Conservation (phyloP, 1,140 invertebrate species). For the Thrips palmi region DNA sequence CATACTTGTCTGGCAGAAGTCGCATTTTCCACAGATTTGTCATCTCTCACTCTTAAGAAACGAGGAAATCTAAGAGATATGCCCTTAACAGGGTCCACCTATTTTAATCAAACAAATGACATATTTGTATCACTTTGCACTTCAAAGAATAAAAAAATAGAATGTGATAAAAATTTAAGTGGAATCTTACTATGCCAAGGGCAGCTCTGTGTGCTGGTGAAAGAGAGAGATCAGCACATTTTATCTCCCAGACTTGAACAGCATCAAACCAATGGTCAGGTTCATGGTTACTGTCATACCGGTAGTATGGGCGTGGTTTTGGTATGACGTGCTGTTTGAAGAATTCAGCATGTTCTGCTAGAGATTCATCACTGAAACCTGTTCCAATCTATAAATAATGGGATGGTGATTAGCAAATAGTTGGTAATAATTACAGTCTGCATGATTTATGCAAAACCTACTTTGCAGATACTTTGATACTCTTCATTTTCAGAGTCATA, state of each 20-base stretch:
- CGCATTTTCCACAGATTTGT: constrained; percentile 85
- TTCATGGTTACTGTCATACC: constrained; percentile 50
- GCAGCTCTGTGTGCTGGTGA: constrained; percentile 89
- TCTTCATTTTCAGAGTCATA: constrained; percentile 86
- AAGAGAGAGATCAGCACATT: constrained; percentile 93
- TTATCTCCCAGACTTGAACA: constrained; percentile 91
- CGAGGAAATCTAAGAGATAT: constrained; percentile 93
- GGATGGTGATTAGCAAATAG: constrained; percentile 10
- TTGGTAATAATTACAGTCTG: background rate
- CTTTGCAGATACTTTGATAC: constrained; percentile 85
- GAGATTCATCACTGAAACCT: constrained; percentile 86
- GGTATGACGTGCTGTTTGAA: constrained; percentile 60
- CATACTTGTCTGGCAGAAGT: constrained; percentile 78
- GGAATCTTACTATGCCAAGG: constrained; percentile 51
- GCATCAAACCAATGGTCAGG: constrained; percentile 95
- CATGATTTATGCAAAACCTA: constrained; percentile 20
- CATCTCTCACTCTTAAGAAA: constrained; percentile 80
- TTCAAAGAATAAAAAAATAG: constrained; percentile 11
- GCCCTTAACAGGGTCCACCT: constrained; percentile 80
- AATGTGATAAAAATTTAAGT: constrained; percentile 1
- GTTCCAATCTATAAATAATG: constrained; percentile 68
- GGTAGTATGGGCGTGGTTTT: constrained; percentile 69
- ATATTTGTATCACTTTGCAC: constrained; percentile 3
- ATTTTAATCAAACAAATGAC: constrained; percentile 5
- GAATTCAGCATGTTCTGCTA: constrained; percentile 56